Evolutionary conservation across 2,888 invertebrate genomes (phyloP), one percentile per base, ranked within the genome.

Genomic region (Amiota minor): DNA sequence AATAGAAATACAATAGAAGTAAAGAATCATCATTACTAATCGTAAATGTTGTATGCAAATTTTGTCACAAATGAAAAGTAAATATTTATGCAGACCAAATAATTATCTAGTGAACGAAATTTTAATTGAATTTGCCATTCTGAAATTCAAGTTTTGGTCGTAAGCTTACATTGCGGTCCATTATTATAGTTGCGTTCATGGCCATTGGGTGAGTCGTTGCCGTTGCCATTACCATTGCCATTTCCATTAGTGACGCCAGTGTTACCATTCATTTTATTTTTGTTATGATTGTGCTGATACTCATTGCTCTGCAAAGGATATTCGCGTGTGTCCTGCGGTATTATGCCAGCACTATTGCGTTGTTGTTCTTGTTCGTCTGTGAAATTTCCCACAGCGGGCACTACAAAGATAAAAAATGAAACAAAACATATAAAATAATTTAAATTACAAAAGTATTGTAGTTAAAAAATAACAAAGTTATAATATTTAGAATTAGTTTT

Each of bases 301-400:
- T 93, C 93, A 89, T 93, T 93, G 83, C 93, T 91, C 89, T 93
- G 93, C 80, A 93, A 90, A 76, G 93, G 92, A 90, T 92, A 93
- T 89, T 93, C 93, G 82, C 91, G 91, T 79, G 90, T 90, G 79
- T 91, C 91, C 80, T 89, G 90, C 72, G 90, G 89, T 81, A 86
- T 78, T 73, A 83, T 86, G 46, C 88, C 81, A 70, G 73, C 76
- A 73, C 72, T 79, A 75, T 81, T 85, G 56, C 88, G 81, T 72
- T 86, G 88, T 77, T 86, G 88, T 77, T 88, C 88, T 89, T 92
- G 92, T 77, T 92, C 92, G 80, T 93, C 93, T 76, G 92, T 92
- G 87, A 92, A 92, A 90, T 93, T 93, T 79, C 92, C 92, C 80
- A 89, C 88, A 75, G 92, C 91, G 80, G 92, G 91, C 88, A 91